These are phyloP conservation scores for Pterostichus madidus DNA, from an alignment of 2,888 invertebrate genomes.

Conservation along the genomic window DNA sequence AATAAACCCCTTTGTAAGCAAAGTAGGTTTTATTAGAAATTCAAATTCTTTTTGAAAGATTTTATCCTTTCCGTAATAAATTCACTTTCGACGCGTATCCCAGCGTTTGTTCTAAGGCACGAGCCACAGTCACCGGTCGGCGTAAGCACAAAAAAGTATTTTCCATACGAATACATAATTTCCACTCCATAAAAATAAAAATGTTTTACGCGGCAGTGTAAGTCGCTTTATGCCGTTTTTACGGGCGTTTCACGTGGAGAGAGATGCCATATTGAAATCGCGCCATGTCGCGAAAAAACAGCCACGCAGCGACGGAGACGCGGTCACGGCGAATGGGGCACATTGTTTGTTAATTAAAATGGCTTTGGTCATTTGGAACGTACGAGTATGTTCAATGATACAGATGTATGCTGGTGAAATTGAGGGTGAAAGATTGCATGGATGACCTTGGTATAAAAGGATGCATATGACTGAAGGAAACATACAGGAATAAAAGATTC, in stretches of 20 bases:
- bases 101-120: conserved; percentile 54
- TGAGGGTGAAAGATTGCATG: too few species aligned
- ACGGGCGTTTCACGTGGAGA: conserved; percentile 56
- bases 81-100: conserved; percentile 56
- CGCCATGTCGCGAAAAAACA: not conserved
- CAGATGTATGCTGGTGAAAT: too few species aligned
- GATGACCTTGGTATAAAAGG: too few species aligned
- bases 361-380: too few species aligned
- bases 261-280: conserved; percentile 58
- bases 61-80: conserved; percentile 58
- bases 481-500: too few species aligned
- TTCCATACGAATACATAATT: conserved; percentile 59
- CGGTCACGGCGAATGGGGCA: not conserved
- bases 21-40: conserved; percentile 60
- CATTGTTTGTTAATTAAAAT: too few species aligned
- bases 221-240: conserved; percentile 56
- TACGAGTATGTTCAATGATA: too few species aligned
- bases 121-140: conserved; percentile 49
- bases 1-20: conserved; percentile 52
- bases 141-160: conserved; percentile 54
- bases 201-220: conserved; percentile 59
- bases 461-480: too few species aligned
- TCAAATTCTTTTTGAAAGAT: conserved; percentile 60
- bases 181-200: conserved; percentile 62
- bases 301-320: not conserved